phyloP scores from a whole-genome alignment of 2,888 invertebrate species.

The Cheilosia vernalis region DNA sequence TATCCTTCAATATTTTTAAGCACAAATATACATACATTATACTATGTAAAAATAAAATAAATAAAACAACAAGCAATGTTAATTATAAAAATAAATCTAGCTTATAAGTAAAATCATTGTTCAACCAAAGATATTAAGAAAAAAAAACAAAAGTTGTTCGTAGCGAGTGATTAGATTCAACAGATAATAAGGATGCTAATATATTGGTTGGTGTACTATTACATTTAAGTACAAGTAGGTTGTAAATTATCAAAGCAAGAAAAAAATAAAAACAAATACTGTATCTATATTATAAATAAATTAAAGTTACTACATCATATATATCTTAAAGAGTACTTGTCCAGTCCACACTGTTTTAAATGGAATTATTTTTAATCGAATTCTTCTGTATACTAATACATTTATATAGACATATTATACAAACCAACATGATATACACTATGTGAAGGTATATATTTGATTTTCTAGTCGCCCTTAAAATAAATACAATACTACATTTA shows the following conservation, averaged over 20 bases:
- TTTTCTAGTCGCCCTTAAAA: slow-evolving; percentile 71
- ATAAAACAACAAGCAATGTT: slow-evolving; percentile 63
- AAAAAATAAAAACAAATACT: slow-evolving; percentile 16
- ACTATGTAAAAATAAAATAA: slow-evolving; percentile 7
- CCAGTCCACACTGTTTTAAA: slow-evolving; percentile 74
- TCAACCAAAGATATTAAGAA: slow-evolving; percentile 69
- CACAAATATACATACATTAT: slow-evolving; percentile 59
- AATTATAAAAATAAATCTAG: slow-evolving; percentile 50
- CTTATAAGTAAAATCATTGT: slow-evolving; percentile 58
- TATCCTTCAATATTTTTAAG: slow-evolving; percentile 71
- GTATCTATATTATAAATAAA: slow-evolving; percentile 44
- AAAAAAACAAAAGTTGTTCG: slow-evolving; percentile 28
- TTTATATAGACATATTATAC: slow-evolving; percentile 34
- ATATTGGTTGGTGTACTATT: slow-evolving; percentile 71
- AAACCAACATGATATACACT: slow-evolving; percentile 22
- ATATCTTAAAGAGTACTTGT: slow-evolving; percentile 53
- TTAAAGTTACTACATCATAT: slow-evolving; percentile 29
- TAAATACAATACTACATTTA: slow-evolving; percentile 51
- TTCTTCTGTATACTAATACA: slow-evolving; percentile 41
- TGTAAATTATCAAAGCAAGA: slow-evolving; percentile 48
- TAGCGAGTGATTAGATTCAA: slow-evolving; percentile 62
- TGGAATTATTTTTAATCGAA: slow-evolving; percentile 59
- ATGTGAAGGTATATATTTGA: slow-evolving; percentile 62
- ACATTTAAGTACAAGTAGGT: slow-evolving; percentile 68
- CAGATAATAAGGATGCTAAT: slow-evolving; percentile 68